Evolutionary conservation across 1,140 invertebrate species (phyloP).

Genomic region (Vanessa tameamea): DNA sequence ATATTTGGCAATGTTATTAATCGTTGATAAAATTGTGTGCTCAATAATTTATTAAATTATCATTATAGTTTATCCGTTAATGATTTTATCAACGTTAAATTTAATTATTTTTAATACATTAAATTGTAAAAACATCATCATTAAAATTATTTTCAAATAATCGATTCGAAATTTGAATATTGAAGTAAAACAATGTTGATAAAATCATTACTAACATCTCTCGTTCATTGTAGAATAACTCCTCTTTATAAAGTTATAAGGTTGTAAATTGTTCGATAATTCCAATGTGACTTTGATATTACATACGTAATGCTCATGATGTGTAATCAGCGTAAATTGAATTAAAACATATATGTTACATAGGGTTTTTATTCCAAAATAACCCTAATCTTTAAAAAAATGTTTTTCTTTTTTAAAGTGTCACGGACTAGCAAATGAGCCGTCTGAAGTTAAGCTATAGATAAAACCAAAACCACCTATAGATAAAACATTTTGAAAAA

Average conservation of each 20-base stretch:
- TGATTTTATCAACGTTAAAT: slow-evolving; percentile 9
- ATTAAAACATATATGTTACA: slow-evolving; percentile 76
- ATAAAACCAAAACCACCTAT: no score
- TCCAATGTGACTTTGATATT: slow-evolving; percentile 77
- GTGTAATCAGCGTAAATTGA: slow-evolving; percentile 74
- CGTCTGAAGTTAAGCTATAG: no score
- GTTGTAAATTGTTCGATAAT: slow-evolving; percentile 77
- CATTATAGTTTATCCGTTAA: background rate
- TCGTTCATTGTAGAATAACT: slow-evolving; percentile 65
- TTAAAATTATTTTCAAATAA: no score
- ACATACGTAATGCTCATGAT: slow-evolving; percentile 67
- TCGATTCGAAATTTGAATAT: no score
- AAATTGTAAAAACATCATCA: no score
- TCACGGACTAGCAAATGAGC: no score
- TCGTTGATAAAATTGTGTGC: background rate
- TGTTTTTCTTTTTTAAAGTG: no score
- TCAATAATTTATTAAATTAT: background rate
- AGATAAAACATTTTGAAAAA: no score
- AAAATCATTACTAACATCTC: slow-evolving; percentile 25
- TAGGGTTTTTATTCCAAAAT: slow-evolving; percentile 38
- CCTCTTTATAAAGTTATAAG: slow-evolving; percentile 61
- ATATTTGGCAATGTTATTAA: background rate
- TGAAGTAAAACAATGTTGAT: slow-evolving; percentile 20
- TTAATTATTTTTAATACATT: background rate
- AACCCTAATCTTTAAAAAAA: background rate